These are phyloP conservation scores for Otolemur garnettii DNA, from an alignment of 2,113 vertebrate species.

Conservation along the genomic window DNA sequence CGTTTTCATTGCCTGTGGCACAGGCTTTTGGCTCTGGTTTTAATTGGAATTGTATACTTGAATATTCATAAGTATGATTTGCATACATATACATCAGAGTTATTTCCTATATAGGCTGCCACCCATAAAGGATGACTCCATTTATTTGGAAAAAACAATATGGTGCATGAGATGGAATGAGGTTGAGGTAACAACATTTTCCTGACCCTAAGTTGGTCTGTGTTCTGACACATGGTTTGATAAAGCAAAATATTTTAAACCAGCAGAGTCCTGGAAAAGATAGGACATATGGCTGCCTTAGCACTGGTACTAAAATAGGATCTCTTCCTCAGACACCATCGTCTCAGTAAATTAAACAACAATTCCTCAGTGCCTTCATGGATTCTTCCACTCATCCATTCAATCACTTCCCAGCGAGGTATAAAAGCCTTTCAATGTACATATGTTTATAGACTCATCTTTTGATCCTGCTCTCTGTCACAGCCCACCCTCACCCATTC, in stretches of 20 bases:
- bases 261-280: conserved; percentile 54
- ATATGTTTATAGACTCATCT: background rate
- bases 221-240: conserved; percentile 67
- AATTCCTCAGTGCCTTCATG: background rate
- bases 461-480: background rate
- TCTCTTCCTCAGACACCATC: conserved; percentile 38
- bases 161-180: conserved; percentile 75
- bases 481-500: background rate
- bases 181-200: conserved; percentile 66
- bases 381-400: conserved; percentile 29
- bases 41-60: conserved; percentile 63
- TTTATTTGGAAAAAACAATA: conserved; percentile 77
- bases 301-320: conserved; percentile 68
- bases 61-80: conserved; percentile 74
- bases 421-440: background rate
- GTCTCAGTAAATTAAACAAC: conserved; percentile 55
- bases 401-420: conserved; percentile 16
- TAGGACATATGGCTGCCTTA: conserved; percentile 75
- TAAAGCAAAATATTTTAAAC: conserved; percentile 80
- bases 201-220: conserved; percentile 57
- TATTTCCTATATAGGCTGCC: conserved; percentile 48
- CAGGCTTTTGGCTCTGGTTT: conserved; percentile 45
- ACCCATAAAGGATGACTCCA: conserved; percentile 54
- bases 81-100: conserved; percentile 47
- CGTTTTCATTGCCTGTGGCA: conserved; percentile 44